phyloP scores from a whole-genome alignment of 2,113 vertebrate species.

The Phrynosoma platyrhinos region DNA sequence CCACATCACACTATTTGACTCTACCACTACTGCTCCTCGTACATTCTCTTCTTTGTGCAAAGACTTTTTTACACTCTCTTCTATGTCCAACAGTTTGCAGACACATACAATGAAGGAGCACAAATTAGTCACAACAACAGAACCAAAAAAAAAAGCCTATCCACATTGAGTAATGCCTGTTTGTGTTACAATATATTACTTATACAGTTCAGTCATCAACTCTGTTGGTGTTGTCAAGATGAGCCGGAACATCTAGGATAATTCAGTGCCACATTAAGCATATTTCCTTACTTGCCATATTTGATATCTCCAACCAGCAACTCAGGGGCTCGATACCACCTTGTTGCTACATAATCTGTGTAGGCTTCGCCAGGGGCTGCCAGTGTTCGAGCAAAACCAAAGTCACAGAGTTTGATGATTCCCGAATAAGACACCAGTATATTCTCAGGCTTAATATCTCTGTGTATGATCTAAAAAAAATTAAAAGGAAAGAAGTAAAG shows the following conservation, averaged over 20 bases:
- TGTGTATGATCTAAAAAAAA: slow-evolving; percentile 86
- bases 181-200: background rate
- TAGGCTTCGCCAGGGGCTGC: slow-evolving; percentile 82
- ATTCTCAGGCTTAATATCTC: slow-evolving; percentile 94
- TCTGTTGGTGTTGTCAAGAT: background rate
- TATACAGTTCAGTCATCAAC: background rate
- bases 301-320: slow-evolving; percentile 91
- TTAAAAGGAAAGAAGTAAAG: background rate
- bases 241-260: background rate
- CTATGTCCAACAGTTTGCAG: too few species aligned
- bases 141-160: background rate
- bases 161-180: background rate
- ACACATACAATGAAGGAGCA: too few species aligned
- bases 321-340: slow-evolving; percentile 92
- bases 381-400: slow-evolving; percentile 88
- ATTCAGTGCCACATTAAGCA: background rate
- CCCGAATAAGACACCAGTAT: slow-evolving; percentile 89
- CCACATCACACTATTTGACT: too few species aligned
- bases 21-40: too few species aligned
- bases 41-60: too few species aligned
- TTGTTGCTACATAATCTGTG: slow-evolving; percentile 91
- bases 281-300: slow-evolving; percentile 86
- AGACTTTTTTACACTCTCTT: too few species aligned
- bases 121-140: background rate
- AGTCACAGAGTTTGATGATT: slow-evolving; percentile 92